Evolutionary conservation across 2,113 vertebrate genomes (phyloP).

Genomic region (Nettapus auritus): DNA sequence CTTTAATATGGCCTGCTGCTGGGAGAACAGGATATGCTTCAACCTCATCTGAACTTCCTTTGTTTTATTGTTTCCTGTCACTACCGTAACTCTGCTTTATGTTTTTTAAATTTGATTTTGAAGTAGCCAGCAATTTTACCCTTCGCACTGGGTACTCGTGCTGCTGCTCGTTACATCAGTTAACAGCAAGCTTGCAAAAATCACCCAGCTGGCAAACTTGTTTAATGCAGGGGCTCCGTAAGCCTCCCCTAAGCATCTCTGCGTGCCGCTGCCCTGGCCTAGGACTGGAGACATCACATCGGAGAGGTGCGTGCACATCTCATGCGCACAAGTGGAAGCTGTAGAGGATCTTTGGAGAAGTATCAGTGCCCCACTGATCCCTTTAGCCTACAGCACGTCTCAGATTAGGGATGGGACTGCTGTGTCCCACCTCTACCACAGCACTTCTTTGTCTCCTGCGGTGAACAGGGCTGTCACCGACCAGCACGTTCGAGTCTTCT

Average conservation of each 20-base stretch:
- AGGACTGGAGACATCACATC: background rate
- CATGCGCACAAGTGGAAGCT: background rate
- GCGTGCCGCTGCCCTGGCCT: background rate
- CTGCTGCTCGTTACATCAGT: background rate
- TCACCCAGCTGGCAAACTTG: background rate
- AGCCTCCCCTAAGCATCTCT: background rate
- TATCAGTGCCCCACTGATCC: background rate
- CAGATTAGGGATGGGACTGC: background rate
- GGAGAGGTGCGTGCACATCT: background rate
- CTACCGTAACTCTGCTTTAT: background rate
- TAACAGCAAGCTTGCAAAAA: background rate
- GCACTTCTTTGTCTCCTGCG: background rate
- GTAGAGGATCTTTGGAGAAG: background rate
- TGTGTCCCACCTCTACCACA: background rate
- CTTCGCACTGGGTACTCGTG: background rate
- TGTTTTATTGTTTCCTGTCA: background rate
- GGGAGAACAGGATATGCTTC: background rate
- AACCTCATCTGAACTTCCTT: background rate
- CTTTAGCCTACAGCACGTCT: background rate
- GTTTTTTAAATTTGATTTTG: background rate
- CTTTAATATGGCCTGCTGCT: background rate
- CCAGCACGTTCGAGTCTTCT: background rate
- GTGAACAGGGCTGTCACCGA: background rate
- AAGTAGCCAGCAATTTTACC: background rate
- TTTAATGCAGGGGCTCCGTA: accelerated